A percentile compares a stretch with the other conserved stretches of the same genome.
Evolutionary conservation across 2,888 invertebrate species (phyloP).

Genomic region (Drosophila kanekoi): DNA sequence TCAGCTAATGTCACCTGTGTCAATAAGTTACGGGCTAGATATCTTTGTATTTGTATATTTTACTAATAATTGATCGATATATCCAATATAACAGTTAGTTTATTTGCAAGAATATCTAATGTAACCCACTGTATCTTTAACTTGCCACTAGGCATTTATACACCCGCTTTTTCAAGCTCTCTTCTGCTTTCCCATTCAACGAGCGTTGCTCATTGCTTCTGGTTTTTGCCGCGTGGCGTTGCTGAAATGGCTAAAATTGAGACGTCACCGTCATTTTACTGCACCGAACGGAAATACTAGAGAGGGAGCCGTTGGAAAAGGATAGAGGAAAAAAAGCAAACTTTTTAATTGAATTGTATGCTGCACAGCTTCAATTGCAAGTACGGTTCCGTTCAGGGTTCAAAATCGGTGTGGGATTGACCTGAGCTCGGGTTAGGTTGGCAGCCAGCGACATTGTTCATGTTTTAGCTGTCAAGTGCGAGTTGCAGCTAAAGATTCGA

Average conservation of each 20-base stretch:
- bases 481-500: slow-evolving; percentile 31
- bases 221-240: slow-evolving; percentile 43
- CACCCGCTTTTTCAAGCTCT: slow-evolving; percentile 6
- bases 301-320: slow-evolving; percentile 7
- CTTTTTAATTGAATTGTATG: slow-evolving; percentile 75
- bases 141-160: slow-evolving; percentile 15
- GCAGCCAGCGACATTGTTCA: slow-evolving; percentile 36
- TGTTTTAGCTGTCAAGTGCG: slow-evolving; percentile 32
- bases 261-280: slow-evolving; percentile 66
- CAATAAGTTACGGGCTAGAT: too few relatives aligned
- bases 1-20: too few relatives aligned
- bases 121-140: slow-evolving; percentile 34
- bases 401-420: slow-evolving; percentile 12
- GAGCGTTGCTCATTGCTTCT: slow-evolving; percentile 42
- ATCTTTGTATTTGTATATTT: too few relatives aligned
- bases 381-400: slow-evolving; percentile 20
- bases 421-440: slow-evolving; percentile 4
- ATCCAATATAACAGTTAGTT: too few relatives aligned
- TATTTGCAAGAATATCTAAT: background rate
- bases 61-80: too few relatives aligned
- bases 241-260: slow-evolving; percentile 68
- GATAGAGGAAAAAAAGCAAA: slow-evolving; percentile 28
- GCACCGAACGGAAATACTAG: slow-evolving; percentile 45
- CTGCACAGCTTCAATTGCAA: slow-evolving; percentile 71
- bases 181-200: slow-evolving; percentile 15